Evolutionary conservation across 2,888 invertebrate genomes (phyloP).

Genomic region (Calliphora vomitoria): DNA sequence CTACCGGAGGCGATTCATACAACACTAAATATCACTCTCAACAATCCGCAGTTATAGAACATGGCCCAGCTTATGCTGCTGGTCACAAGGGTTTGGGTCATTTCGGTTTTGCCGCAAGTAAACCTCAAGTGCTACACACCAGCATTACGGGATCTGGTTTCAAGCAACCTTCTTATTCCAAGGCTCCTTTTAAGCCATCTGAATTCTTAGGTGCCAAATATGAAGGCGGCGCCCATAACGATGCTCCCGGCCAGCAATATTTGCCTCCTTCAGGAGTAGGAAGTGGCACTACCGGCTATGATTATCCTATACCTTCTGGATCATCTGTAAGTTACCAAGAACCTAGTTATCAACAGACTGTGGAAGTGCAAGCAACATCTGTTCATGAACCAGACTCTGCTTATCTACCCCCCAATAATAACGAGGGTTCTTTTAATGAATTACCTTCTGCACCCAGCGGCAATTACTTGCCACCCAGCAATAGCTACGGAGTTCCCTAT

Average conservation of each 20-base stretch:
- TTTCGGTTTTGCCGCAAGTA: conserved; percentile 80
- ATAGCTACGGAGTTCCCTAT: conserved; percentile 59
- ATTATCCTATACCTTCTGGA: conserved; percentile 75
- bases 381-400: conserved; percentile 78
- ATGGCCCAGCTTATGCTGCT: conserved; percentile 80
- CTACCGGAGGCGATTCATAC: conserved; percentile 63
- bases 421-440: conserved; percentile 26
- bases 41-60: conserved; percentile 32
- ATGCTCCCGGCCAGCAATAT: conserved; percentile 76
- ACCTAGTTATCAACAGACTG: conserved; percentile 75
- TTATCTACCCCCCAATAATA: conserved; percentile 75
- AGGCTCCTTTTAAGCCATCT: conserved; percentile 83
- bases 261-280: conserved; percentile 70
- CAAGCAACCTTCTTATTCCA: conserved; percentile 65
- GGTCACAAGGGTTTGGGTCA: conserved; percentile 84
- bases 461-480: conserved; percentile 70
- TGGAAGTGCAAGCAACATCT: conserved; percentile 74
- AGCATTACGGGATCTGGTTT: conserved; percentile 74
- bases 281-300: conserved; percentile 76
- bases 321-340: conserved; percentile 75
- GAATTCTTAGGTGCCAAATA: conserved; percentile 82
- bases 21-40: conserved; percentile 70
- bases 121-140: conserved; percentile 80
- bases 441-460: conserved; percentile 33
- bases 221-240: conserved; percentile 75